Conservation (phyloP, 1,140 invertebrate species). For the Scaptomyza graminum region DNA sequence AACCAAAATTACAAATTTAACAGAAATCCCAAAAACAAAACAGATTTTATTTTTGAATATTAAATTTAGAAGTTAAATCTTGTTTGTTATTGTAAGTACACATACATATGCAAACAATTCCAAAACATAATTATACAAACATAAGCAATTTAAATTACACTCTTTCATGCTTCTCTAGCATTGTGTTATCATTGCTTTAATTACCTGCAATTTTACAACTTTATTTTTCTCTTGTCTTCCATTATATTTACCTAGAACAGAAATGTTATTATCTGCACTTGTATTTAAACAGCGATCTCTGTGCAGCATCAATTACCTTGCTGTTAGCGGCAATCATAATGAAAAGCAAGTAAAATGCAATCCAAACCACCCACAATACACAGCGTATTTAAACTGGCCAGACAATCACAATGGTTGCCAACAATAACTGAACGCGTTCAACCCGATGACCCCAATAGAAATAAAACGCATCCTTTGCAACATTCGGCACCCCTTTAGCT, state of each 20-base stretch:
- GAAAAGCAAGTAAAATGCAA: conserved; percentile 24
- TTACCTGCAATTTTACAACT: conserved; percentile 4
- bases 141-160: background rate
- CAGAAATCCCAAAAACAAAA: too few species aligned
- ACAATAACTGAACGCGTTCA: conserved; percentile 70
- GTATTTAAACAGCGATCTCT: conserved; percentile 29
- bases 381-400: conserved; percentile 31
- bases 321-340: conserved; percentile 40
- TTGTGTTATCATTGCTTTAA: conserved; percentile 11
- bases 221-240: background rate
- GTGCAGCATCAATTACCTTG: conserved; percentile 37
- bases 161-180: background rate
- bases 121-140: background rate
- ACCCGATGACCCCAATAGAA: conserved; percentile 77
- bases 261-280: conserved; percentile 28
- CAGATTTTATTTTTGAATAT: too few species aligned
- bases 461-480: conserved; percentile 75
- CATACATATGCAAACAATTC: background rate
- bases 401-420: conserved; percentile 52
- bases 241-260: background rate
- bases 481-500: conserved; percentile 20
- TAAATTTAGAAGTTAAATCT: too few species aligned
- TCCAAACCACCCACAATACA: background rate
- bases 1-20: too few species aligned
- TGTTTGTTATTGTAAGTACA: too few species aligned